phyloP scores from a whole-genome alignment of 1,140 invertebrate genomes.

The Mesaphorura yosii region DNA sequence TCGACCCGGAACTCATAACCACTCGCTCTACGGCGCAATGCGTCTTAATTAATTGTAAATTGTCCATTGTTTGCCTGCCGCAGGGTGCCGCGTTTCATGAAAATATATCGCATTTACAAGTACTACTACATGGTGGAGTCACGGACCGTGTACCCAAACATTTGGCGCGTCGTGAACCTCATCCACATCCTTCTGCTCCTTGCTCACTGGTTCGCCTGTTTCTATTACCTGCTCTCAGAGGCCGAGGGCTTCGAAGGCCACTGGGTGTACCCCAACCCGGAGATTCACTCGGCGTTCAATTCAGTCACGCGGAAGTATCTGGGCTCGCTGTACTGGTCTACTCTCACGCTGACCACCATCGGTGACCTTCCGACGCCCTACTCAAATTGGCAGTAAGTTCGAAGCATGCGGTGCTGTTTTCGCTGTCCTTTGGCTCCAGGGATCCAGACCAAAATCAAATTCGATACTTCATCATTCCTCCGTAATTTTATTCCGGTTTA shows the following conservation, averaged over 20 bases:
- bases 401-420: conserved; percentile 2
- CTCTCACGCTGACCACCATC: conserved; percentile 89
- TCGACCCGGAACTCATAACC: neutral
- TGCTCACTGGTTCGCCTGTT: conserved; percentile 95
- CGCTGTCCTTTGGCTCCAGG: neutral
- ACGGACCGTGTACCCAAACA: conserved; percentile 84
- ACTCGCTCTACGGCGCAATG: too few species aligned
- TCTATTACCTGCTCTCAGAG: conserved; percentile 88
- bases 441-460: too few species aligned
- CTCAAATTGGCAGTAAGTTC: conserved; percentile 93
- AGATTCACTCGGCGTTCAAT: conserved; percentile 53
- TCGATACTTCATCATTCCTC: too few species aligned
- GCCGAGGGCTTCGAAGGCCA: conserved; percentile 47
- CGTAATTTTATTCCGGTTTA: too few species aligned
- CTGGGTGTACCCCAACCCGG: conserved; percentile 24
- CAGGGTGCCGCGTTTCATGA: conserved; percentile 64
- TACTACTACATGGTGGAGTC: conserved; percentile 95
- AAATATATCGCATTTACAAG: conserved; percentile 75
- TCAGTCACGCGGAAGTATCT: conserved; percentile 83
- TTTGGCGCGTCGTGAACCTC: conserved; percentile 89
- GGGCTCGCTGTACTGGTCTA: conserved; percentile 91
- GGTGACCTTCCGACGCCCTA: conserved; percentile 87
- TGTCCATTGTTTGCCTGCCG: neutral
- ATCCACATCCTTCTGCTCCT: conserved; percentile 88
- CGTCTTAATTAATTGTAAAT: too few species aligned